Conservation (phyloP, 2,113 vertebrate species). For the Coryphaenoides rupestris region DNA sequence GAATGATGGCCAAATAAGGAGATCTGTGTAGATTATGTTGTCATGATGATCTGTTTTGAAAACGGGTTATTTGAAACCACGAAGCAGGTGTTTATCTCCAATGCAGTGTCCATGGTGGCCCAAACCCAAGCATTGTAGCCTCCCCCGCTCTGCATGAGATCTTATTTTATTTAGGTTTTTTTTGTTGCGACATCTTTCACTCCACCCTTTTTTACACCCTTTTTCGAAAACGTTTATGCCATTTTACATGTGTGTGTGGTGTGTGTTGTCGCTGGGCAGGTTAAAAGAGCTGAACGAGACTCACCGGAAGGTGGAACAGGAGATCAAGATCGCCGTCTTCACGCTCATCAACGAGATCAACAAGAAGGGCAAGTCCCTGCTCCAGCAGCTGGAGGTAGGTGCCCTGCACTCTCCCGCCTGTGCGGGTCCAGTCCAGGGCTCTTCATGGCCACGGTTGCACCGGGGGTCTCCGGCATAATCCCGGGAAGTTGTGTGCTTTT, state of each 20-base stretch:
- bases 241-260: neutral
- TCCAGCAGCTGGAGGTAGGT: conserved; percentile 92
- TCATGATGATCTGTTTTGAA: too few species aligned
- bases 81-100: too few species aligned
- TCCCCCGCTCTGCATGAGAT: neutral
- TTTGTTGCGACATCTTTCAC: neutral
- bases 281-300: conserved; percentile 97
- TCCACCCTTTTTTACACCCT: neutral
- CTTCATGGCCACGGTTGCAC: too few species aligned
- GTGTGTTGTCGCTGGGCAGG: conserved; percentile 67
- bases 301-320: conserved; percentile 95
- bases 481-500: too few species aligned
- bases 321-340: conserved; percentile 99
- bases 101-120: too few species aligned
- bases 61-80: too few species aligned
- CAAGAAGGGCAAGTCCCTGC: conserved; percentile 96
- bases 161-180: neutral
- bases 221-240: neutral
- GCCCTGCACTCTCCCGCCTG: too few species aligned
- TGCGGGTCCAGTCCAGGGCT: too few species aligned
- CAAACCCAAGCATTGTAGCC: too few species aligned
- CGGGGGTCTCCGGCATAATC: too few species aligned
- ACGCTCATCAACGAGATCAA: conserved; percentile 99
- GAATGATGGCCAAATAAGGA: too few species aligned
- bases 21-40: too few species aligned